phyloP scores from a whole-genome alignment of 2,888 invertebrate genomes.

The Amblyjoppa proteus region DNA sequence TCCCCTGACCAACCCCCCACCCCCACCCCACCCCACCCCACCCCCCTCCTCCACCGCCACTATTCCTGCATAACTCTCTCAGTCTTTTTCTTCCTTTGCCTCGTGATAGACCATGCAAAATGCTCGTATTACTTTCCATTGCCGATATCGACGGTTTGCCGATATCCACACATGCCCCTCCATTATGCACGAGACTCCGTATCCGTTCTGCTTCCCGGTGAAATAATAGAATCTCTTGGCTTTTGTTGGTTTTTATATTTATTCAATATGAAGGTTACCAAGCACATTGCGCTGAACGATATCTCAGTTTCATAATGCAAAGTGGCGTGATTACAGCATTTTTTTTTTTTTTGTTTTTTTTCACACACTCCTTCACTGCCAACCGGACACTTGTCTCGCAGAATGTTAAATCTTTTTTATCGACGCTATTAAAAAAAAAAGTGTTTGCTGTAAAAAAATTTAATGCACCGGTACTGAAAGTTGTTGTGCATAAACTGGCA shows the following conservation, averaged over 20 bases:
- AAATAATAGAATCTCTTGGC: constrained; percentile 39
- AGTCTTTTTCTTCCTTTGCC: constrained; percentile 31
- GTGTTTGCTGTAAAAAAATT: no score
- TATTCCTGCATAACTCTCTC: constrained; percentile 37
- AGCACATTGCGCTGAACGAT: background rate
- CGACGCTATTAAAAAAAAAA: background rate
- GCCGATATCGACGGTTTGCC: constrained; percentile 71
- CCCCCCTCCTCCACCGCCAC: constrained; percentile 20
- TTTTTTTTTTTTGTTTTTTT: background rate
- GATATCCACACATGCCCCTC: constrained; percentile 73
- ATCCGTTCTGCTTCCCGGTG: constrained; percentile 11
- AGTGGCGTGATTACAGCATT: background rate
- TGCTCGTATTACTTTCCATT: constrained; percentile 73
- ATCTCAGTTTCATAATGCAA: constrained; percentile 4
- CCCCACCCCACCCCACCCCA: constrained; percentile 26
- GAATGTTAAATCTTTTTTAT: background rate
- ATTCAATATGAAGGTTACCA: background rate
- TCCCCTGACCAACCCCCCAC: constrained; percentile 26
- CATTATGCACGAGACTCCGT: constrained; percentile 44
- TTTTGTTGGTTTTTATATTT: constrained; percentile 26
- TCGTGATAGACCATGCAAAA: constrained; percentile 76
- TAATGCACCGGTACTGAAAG: no score
- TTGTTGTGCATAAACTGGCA: no score
- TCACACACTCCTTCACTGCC: background rate
- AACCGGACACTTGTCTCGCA: background rate